phyloP scores from a whole-genome alignment of 1,140 invertebrate species.

The Cheumatopsyche charites region DNA sequence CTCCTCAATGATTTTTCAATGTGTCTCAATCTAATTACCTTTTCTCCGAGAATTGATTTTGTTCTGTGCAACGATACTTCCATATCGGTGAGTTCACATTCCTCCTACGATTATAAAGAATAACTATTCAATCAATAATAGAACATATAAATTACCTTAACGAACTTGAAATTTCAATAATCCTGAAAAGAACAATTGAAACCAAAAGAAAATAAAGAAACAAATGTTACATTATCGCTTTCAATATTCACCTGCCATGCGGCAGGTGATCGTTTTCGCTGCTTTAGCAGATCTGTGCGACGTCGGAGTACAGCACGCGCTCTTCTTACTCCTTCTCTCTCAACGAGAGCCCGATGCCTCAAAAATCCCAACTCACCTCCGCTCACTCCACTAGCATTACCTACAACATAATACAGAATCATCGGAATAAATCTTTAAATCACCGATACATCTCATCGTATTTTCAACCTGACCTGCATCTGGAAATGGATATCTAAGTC shows the following conservation, averaged over 20 bases:
- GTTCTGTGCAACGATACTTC: slow-evolving; percentile 80
- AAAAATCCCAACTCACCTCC: slow-evolving; percentile 80
- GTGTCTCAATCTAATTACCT: slow-evolving; percentile 76
- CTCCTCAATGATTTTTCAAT: slow-evolving; percentile 74
- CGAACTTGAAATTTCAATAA: neutral
- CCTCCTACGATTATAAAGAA: slow-evolving; percentile 67
- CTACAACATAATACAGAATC: neutral
- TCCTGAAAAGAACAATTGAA: neutral
- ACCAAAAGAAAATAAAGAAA: slow-evolving; percentile 13
- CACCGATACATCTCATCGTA: neutral
- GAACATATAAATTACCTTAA: neutral
- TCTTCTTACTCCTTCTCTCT: slow-evolving; percentile 75
- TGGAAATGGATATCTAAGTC: slow-evolving; percentile 74
- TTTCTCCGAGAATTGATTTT: slow-evolving; percentile 75
- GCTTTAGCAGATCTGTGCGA: slow-evolving; percentile 66
- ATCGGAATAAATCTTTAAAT: neutral
- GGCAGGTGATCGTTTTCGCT: slow-evolving; percentile 60
- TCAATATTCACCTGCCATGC: slow-evolving; percentile 62
- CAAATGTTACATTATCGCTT: slow-evolving; percentile 8
- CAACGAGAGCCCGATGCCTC: slow-evolving; percentile 76
- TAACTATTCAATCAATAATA: neutral
- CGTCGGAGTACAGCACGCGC: slow-evolving; percentile 72
- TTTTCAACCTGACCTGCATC: slow-evolving; percentile 65
- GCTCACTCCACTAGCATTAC: slow-evolving; percentile 47
- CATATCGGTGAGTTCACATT: slow-evolving; percentile 79